Evolutionary conservation across 2,113 vertebrate genomes (phyloP), one percentile per base, ranked within the genome.

Genomic region (Pachyramphus minor): DNA sequence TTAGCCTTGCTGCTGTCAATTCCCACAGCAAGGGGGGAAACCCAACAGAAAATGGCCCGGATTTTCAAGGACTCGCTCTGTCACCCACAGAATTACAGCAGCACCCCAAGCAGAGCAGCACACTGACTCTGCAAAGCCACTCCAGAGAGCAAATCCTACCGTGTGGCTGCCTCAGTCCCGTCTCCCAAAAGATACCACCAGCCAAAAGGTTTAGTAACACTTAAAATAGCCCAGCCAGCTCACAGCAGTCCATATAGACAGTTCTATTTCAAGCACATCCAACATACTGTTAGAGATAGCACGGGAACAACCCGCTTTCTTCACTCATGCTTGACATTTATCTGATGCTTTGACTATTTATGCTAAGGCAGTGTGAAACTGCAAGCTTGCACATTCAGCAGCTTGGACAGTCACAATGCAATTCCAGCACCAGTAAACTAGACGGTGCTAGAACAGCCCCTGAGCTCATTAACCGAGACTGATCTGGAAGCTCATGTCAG

Each of bases 221-320:
- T 85, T 96, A 97, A 97, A 97, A 97, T 97, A 97, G 96, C 89
- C 78, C 66, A 44, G 74, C 22, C 47, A 79, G 92, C 85, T 86
- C 90, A 45, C 88, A 52, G 95, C 94, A 93, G 90, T 52, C 95
- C 92, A 91, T 80, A 84, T 56, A 93, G 87, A 94, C 39, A 3
- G 87, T 89, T 93, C 96, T 97, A 97, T 97, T 97, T 97, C 93
- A 64, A 91, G 97, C 89, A 45, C 93, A 55, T 16, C 59, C 90
- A 93, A 96, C 82, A 79, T 94, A 89, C 95, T 81, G 92, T 93
- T 39, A 89, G 60, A 59, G 86, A 75, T 24, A 90, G 88, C 89
- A 77, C 1, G 62, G 87, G 83, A 91, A 88, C 96, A 76, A 71
- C 85, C 72, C 13, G 15, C 87, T 93, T 82, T 87, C 90, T 90